phyloP scores from a whole-genome alignment of 92 coral and sea anemone species.

The Umimayanthus kanabou region DNA sequence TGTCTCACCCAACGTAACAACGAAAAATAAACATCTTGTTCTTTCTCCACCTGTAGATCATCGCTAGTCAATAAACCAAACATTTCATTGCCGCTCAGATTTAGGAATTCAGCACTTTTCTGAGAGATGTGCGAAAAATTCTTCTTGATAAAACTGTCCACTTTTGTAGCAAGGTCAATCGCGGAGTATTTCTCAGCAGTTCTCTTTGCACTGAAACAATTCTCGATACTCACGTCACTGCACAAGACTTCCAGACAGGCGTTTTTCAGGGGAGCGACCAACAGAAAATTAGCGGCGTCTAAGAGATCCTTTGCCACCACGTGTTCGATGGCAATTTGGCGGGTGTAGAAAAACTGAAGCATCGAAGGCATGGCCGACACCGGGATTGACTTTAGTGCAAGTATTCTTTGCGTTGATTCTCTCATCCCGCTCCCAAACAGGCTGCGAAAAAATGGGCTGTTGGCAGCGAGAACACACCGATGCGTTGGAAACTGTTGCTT shows the following conservation, averaged over 20 bases:
- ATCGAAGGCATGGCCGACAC: constrained; percentile 16
- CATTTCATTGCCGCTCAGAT: constrained; percentile 32
- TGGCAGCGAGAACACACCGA: constrained; percentile 38
- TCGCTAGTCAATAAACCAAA: constrained; percentile 34
- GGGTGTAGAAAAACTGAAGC: constrained; percentile 42
- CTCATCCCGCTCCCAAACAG: constrained; percentile 38
- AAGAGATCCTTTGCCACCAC: constrained; percentile 25
- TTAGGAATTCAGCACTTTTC: constrained; percentile 27
- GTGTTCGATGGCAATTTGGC: constrained; percentile 29
- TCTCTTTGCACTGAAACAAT: constrained; percentile 42
- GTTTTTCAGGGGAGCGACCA: constrained; percentile 35
- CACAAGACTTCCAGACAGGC: constrained; percentile 43
- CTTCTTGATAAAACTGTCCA: constrained; percentile 38
- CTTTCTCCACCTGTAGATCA: constrained; percentile 29
- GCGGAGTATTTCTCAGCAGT: constrained; percentile 44
- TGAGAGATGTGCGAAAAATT: constrained; percentile 28
- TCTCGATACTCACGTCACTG: constrained; percentile 24
- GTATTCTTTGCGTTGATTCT: constrained; percentile 27
- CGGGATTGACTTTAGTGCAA: constrained; percentile 26
- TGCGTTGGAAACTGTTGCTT: constrained; percentile 26
- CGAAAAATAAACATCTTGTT: constrained; percentile 27
- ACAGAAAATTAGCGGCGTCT: constrained; percentile 27
- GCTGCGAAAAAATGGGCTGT: constrained; percentile 40
- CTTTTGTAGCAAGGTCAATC: constrained; percentile 32
- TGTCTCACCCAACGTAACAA: constrained; percentile 38